Evolutionary conservation across 2,888 invertebrate species (phyloP).

Genomic region (Eupithecia tripunctaria): DNA sequence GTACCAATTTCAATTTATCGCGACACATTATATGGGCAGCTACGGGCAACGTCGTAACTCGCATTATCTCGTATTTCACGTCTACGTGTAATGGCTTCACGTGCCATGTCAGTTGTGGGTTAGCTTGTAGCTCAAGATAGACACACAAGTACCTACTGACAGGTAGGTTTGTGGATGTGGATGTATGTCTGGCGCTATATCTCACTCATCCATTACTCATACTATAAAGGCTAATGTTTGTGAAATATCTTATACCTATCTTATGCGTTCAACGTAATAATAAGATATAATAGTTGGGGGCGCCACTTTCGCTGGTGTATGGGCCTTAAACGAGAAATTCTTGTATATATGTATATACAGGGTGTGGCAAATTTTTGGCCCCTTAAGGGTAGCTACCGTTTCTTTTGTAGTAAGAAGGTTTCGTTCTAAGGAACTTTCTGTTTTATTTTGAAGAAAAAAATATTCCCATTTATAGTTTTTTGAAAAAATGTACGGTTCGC

Average conservation of each 20-base stretch:
- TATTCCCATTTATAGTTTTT: too few species aligned
- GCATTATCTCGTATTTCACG: conserved; percentile 74
- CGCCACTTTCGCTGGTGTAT: too few species aligned
- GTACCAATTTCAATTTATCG: conserved; percentile 76
- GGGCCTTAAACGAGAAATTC: too few species aligned
- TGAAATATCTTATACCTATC: not conserved
- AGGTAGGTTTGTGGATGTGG: not conserved
- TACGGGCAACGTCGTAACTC: conserved; percentile 68
- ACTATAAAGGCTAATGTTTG: not conserved
- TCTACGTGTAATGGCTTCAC: conserved; percentile 69
- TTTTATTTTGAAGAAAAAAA: too few species aligned
- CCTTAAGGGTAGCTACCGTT: too few species aligned
- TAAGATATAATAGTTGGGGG: too few species aligned
- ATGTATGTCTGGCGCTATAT: not conserved
- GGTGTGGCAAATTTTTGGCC: too few species aligned
- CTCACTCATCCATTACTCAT: not conserved
- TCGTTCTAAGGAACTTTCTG: too few species aligned
- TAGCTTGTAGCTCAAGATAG: conserved; percentile 2
- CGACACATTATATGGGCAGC: conserved; percentile 68
- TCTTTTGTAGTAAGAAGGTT: too few species aligned
- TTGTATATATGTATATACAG: too few species aligned
- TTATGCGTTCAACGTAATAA: too few species aligned
- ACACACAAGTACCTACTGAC: not conserved
- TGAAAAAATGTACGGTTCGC: too few species aligned
- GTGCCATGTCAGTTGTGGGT: conserved; percentile 52